Percentiles rank a stretch among this genome's conserved stretches.
phyloP scores from a whole-genome alignment of 2,888 invertebrate species.

The Phengaris arion region DNA sequence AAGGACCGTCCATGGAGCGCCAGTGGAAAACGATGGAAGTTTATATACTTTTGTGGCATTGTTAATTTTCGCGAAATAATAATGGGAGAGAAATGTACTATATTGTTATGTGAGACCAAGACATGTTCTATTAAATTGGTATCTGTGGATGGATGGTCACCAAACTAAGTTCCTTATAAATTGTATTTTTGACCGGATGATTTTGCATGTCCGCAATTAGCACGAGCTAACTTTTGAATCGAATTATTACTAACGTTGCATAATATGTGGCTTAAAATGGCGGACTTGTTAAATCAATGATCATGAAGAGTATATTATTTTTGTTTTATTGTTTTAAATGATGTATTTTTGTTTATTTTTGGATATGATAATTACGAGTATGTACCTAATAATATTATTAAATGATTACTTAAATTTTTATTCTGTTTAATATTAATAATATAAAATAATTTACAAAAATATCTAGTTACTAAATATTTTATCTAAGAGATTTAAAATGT shows the following conservation, averaged over 20 bases:
- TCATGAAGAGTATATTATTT: not conserved
- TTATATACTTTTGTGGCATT: not conserved
- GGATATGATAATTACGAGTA: not conserved
- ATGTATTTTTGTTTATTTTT: slow-evolving; percentile 1
- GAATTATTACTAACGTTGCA: not conserved
- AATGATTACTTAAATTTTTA: not conserved
- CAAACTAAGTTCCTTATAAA: slow-evolving; percentile 3
- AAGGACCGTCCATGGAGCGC: not conserved
- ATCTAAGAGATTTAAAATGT: too few species aligned
- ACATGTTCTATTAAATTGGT: not conserved
- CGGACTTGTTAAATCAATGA: not conserved
- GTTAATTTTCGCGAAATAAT: not conserved
- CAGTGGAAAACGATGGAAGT: too few species aligned
- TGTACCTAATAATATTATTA: not conserved
- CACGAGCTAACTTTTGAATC: not conserved
- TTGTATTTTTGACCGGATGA: not conserved
- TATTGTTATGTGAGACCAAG: not conserved
- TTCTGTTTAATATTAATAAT: not conserved
- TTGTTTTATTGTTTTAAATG: not conserved
- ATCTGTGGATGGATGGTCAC: not conserved
- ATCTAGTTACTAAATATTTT: too few species aligned
- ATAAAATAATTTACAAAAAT: not conserved
- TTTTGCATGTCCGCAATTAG: not conserved
- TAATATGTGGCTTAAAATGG: not conserved
- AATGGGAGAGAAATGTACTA: not conserved